Base-by-base conservation (phyloP, 2,797 vertebrate species). In the Myotis pilosus region DNA sequence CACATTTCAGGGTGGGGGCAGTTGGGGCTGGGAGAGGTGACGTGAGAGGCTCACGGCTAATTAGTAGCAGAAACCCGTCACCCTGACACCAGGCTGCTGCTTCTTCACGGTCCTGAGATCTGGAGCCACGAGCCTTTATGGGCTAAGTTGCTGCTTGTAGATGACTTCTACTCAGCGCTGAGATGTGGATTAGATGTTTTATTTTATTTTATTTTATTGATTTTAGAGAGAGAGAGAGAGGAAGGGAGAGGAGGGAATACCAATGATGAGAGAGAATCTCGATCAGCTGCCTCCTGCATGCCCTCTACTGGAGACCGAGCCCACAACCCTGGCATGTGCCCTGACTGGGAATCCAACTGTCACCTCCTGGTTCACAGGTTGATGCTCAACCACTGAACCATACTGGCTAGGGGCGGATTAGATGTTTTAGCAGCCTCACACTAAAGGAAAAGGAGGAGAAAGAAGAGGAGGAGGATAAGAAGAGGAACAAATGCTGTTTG, bases 1-100 rank as follows among this genome's bases (percentile, higher is more conserved):
- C 12, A 1, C 11, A 5, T 57, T 82, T 84, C n/a, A n/a, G 30
- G 55, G n/a, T 20, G 20, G 15, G n/a, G 49, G 57, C 36, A 53
- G 8, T 1, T 0, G 41, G 78, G 66, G 55, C 28, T n/a, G 28
- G 49, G 25, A 69, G 75, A 69, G 6, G 28, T 64, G 86, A 49
- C 0, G 2, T 5, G 84, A 80, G 19, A 53, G 36, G 49, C 16
- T 80, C 3, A 0, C 0, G 49, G 57, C 8, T 68, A 15, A 28
- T 25, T 1, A 62, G 64, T 28, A n/a, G 74, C 36, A 55, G 71
- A 55, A 5, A 16, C 23, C 5, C 0, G 1, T n/a, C 1, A 1
- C 25, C 44, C 15, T 36, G 17, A 47, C 11, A 0, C 15, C 11
- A 30, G 94, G 44, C 33, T 25, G 15, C 16, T 1, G 38, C 66